Percentiles rank a stretch among this genome's conserved stretches.
Conservation (phyloP, 1,140 invertebrate species). For the Drosophila sucinea region DNA sequence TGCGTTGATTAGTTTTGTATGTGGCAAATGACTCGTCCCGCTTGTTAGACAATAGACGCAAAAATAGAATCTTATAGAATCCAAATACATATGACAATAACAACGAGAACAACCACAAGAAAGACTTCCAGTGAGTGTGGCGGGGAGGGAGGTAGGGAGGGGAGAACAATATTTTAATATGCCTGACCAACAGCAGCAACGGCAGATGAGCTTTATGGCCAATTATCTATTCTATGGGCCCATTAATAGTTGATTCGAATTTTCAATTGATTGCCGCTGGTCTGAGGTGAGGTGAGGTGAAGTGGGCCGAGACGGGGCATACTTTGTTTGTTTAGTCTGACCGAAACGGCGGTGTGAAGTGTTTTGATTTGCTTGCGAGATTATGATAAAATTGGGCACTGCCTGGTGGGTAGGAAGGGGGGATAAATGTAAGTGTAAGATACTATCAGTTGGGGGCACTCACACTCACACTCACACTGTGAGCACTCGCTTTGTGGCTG, state of each 20-base stretch:
- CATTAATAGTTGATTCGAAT: constrained; percentile 70
- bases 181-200: constrained; percentile 54
- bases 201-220: constrained; percentile 76
- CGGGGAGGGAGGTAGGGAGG: background rate
- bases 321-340: constrained; percentile 41
- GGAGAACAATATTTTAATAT: constrained; percentile 69
- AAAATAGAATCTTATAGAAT: constrained; percentile 48
- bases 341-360: constrained; percentile 46
- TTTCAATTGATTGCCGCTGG: constrained; percentile 43
- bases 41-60: constrained; percentile 57
- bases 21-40: constrained; percentile 47
- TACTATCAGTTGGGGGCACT: background rate
- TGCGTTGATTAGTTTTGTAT: constrained; percentile 55
- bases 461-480: background rate
- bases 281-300: no score
- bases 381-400: constrained; percentile 61
- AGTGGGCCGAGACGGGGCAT: background rate
- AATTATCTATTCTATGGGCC: constrained; percentile 77
- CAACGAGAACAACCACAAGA: constrained; percentile 8
- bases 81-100: constrained; percentile 42
- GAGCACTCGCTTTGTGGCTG: constrained; percentile 14
- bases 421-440: constrained; percentile 47
- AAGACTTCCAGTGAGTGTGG: background rate
- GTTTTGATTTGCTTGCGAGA: constrained; percentile 58
- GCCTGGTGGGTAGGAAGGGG: constrained; percentile 42